Evolutionary conservation across 2,797 vertebrate species (phyloP).

Genomic region (Gobio occitaniae): DNA sequence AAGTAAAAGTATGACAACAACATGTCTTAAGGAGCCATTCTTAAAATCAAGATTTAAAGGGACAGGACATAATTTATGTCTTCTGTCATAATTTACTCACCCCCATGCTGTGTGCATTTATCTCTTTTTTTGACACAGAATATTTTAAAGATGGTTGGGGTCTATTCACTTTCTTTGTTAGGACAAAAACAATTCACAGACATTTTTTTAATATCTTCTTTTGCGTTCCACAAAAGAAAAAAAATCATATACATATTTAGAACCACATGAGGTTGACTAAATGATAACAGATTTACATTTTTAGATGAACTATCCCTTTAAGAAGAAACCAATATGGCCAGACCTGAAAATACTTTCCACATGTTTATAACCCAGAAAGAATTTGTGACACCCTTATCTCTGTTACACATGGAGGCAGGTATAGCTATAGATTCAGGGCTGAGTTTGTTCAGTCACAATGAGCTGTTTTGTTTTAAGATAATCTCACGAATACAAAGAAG

Average conservation of each 20-base stretch:
- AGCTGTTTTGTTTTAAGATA: not conserved
- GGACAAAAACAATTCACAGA: not conserved
- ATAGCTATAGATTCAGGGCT: not conserved
- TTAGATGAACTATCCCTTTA: not conserved
- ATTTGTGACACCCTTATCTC: not conserved
- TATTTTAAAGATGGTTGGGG: not conserved
- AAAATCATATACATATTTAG: not conserved
- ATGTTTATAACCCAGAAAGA: slow-evolving; percentile 17
- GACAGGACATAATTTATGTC: not conserved
- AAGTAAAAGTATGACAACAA: not conserved
- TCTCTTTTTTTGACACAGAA: not conserved
- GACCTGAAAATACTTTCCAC: slow-evolving; percentile 3
- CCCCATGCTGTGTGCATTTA: no score
- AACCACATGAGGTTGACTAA: not conserved
- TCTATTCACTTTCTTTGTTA: not conserved
- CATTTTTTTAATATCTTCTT: not conserved
- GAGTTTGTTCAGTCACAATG: not conserved
- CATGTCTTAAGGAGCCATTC: not conserved
- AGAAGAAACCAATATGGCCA: not conserved
- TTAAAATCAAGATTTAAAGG: not conserved
- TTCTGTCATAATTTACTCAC: not conserved
- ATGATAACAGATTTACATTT: not conserved
- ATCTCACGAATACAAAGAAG: not conserved
- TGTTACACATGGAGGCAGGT: slow-evolving; percentile 14
- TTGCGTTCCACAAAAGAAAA: not conserved